A percentile compares a stretch with the other conserved stretches of the same genome.
Evolutionary conservation across 35 echinoderm and acorn worm species (phyloP).

Genomic region (Apostichopus parvimensis): DNA sequence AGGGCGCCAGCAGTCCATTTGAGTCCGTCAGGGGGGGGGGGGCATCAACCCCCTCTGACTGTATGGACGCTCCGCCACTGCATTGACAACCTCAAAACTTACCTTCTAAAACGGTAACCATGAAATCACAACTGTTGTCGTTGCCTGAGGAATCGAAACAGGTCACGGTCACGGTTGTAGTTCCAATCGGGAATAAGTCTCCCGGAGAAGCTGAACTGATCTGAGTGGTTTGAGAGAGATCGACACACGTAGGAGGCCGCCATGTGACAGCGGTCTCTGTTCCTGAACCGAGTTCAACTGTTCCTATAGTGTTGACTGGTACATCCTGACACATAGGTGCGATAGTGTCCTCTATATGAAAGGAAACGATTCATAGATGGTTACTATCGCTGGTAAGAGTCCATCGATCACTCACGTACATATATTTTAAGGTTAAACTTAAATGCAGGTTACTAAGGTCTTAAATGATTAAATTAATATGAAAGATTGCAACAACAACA

Average conservation of each 20-base stretch:
- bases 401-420: neutral
- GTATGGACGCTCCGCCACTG: no score
- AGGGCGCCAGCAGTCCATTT: no score
- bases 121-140: neutral
- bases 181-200: conserved; percentile 3
- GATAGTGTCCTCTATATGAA: conserved; percentile 8
- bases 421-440: neutral
- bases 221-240: conserved; percentile 10
- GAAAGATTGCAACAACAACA: no score
- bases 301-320: neutral
- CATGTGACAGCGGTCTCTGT: neutral
- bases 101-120: conserved; percentile 27
- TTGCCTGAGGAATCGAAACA: conserved; percentile 25
- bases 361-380: neutral
- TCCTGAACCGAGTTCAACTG: neutral
- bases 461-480: no score
- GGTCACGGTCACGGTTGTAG: conserved; percentile 17
- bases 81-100: neutral
- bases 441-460: neutral
- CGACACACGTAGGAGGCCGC: conserved; percentile 19
- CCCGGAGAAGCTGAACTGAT: neutral
- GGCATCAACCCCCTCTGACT: no score
- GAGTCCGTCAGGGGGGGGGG: no score
- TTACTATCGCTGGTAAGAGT: neutral
- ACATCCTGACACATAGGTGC: conserved; percentile 25